Conservation (phyloP, 2,113 vertebrate species). For the Melospiza melodia region DNA sequence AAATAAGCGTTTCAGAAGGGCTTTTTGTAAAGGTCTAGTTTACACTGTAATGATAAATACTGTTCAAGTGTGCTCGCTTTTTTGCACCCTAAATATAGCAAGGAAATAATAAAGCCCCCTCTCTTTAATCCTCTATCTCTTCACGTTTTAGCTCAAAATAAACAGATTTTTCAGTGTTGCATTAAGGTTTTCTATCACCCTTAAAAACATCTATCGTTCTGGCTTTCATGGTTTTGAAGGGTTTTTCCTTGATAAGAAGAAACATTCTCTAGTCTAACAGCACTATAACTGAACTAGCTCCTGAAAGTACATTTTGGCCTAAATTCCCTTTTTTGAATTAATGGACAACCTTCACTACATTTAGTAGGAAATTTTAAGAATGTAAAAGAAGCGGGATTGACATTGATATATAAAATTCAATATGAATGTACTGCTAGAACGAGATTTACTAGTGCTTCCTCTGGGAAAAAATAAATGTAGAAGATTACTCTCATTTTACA, state of each 20-base stretch:
- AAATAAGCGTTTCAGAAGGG: neutral
- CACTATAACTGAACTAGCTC: neutral
- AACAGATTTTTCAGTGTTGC: neutral
- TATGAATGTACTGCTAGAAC: neutral
- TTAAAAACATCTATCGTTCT: neutral
- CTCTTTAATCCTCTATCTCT: neutral
- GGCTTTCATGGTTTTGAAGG: neutral
- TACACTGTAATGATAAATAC: rapidly evolving
- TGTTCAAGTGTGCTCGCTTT: neutral
- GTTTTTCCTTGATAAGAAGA: neutral
- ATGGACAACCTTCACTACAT: neutral
- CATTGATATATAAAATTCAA: neutral
- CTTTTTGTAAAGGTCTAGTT: neutral
- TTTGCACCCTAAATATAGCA: neutral
- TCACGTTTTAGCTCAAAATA: neutral
- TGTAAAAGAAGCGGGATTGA: neutral
- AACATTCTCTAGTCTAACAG: neutral
- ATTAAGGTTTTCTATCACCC: neutral
- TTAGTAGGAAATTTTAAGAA: neutral
- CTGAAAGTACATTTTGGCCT: neutral
- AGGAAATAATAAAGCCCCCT: neutral
- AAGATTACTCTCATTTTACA: neutral
- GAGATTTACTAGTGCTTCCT: neutral
- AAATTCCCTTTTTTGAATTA: neutral
- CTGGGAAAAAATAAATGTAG: neutral